Base-by-base conservation (phyloP, 2,888 invertebrate genomes). In the Ectemnius cavifrons region DNA sequence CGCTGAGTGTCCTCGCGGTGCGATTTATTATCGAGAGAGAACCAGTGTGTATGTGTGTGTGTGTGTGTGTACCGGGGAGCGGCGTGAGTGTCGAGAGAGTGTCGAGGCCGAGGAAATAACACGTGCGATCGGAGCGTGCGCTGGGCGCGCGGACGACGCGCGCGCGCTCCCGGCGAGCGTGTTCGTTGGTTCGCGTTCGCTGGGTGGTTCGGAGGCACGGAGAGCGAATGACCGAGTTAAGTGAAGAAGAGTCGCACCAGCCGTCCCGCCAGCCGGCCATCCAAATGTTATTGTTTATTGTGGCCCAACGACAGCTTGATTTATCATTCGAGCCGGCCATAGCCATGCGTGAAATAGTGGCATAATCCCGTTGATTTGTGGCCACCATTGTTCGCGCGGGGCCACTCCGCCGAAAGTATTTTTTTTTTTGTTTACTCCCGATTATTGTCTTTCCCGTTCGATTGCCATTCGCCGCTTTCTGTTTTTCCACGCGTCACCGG, bases 361-460 rank as follows among this genome's bases (percentile, higher is more conserved):
- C 89, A 89, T 89, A 89, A 89, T 89, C 89, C 89, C 84, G 84
- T 88, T 89, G 89, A 89, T 89, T 89, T 89, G 89, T 89, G 87
- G 86, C 84, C 80, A 84, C 84, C 85, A 88, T 89, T 89, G 89
- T 89, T 87, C 87, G 81, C 80, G 78, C 81, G 79, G 81, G 83
- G 85, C 86, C 86, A 87, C 83, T 83, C 86, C 85, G 85, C 83
- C 5, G 52, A 83, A 85, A 85, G 85, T 84, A 82, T 85, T 84
- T 84, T 83, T 84, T 84, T 83, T 75, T 71, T 69, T 71, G 77
- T 77, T 83, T 80, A 76, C 81, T 80, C 79, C 71, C 75, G 77
- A 83, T 83, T 77, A 83, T 83, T 77, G 82, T 81, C 82, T 74
- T 67, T 75, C 74, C 69, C 82, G 67, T 71, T 69, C 77, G 74